These are phyloP conservation scores for Zapornia atra DNA, from an alignment of 2,113 vertebrate genomes.

Conservation along the genomic window DNA sequence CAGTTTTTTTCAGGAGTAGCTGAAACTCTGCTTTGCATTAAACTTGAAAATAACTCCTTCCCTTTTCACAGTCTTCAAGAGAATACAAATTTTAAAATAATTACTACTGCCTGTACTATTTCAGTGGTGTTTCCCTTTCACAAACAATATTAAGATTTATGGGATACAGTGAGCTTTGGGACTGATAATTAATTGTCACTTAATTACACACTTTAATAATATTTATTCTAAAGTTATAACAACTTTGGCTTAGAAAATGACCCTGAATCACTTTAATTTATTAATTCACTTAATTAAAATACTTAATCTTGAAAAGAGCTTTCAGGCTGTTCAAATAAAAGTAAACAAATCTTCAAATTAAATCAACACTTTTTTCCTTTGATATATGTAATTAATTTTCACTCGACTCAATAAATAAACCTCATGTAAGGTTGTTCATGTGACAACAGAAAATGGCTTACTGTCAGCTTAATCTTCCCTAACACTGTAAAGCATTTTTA, in stretches of 20 bases:
- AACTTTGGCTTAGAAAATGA: slow-evolving; percentile 64
- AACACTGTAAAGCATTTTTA: slow-evolving; percentile 56
- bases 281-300: slow-evolving; percentile 74
- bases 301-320: slow-evolving; percentile 69
- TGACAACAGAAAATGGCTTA: slow-evolving; percentile 66
- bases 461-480: slow-evolving; percentile 70
- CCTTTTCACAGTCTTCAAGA: neutral
- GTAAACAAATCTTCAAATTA: slow-evolving; percentile 73
- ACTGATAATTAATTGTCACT: slow-evolving; percentile 65
- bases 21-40: slow-evolving; percentile 14
- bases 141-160: slow-evolving; percentile 56
- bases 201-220: slow-evolving; percentile 66
- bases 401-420: slow-evolving; percentile 61
- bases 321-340: slow-evolving; percentile 65
- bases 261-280: slow-evolving; percentile 68
- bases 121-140: slow-evolving; percentile 16
- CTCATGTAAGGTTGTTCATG: slow-evolving; percentile 59
- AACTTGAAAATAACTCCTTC: slow-evolving; percentile 25
- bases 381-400: slow-evolving; percentile 75
- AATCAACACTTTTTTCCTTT: slow-evolving; percentile 67
- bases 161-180: slow-evolving; percentile 7
- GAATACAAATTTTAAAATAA: neutral
- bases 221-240: slow-evolving; percentile 70
- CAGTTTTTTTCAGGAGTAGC: neutral
- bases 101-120: neutral